Base-by-base conservation (phyloP, 2,888 invertebrate genomes). In the Scrobipalpa atriplicella region DNA sequence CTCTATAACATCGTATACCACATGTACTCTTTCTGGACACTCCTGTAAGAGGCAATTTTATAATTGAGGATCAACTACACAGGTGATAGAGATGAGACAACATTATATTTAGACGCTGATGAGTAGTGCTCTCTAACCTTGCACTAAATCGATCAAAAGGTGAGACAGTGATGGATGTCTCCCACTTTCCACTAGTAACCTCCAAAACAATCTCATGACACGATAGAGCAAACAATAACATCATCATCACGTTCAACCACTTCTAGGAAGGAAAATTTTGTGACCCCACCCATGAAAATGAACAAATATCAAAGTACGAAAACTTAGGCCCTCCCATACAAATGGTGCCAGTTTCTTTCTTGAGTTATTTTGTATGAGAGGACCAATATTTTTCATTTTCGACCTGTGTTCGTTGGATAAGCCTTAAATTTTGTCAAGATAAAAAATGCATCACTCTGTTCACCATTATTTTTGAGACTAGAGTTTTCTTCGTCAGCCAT, bases 401-500 rank as follows among this genome's bases (percentile, higher is more conserved):
- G n/a, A n/a, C n/a, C n/a, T n/a, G n/a, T n/a, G n/a, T n/a, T n/a
- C n/a, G n/a, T n/a, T n/a, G n/a, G n/a, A n/a, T n/a, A n/a, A n/a
- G n/a, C n/a, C n/a, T n/a, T n/a, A n/a, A n/a, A n/a, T n/a, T 68
- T 68, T 67, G 66, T 62, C 58, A 69, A 70, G 67, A 70, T 71
- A 71, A 73, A 72, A 70, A 73, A 71, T 71, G 68, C 67, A 69
- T 71, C 69, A 70, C 66, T 65, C 66, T 51, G 18, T 64, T 63
- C 70, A 72, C 68, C 67, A 63, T 69, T 65, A 68, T 69, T 69
- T 66, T 67, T 70, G 66, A 68, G 69, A 72, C 74, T 68, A 66
- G 51, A 41, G 64, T 65, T 69, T 70, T 65, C 60, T 51, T 71
- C 56, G 66, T 69, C 66, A 52, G 67, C 66, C 68, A 70, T 70